Evolutionary conservation across 2,113 vertebrate species (phyloP), one percentile per base, ranked within the genome.

Genomic region (Coryphaenoides rupestris): DNA sequence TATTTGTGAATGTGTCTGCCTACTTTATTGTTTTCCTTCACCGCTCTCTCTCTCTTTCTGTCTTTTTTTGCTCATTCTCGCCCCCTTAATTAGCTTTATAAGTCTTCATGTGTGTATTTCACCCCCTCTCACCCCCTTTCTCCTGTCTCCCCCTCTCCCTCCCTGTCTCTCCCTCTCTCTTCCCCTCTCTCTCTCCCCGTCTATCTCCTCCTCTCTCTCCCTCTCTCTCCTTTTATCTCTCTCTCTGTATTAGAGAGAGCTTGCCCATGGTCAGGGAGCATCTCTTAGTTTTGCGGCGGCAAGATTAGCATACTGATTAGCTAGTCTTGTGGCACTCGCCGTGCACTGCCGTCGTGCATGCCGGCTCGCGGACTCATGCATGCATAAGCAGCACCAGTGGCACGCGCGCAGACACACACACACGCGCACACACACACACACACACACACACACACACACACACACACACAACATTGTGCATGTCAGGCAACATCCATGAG

Each of bases 261-360:
- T 21, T 58, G 59, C 74, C 72, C 68, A 28, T 67, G 23, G 72
- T 46, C 45, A 21, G 15, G 67, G 54, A 58, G 60, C 72, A 70
- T 65, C 77, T 68, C 69, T 85, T 17, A 63, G 72, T 75, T 56
- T 61, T 67, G 78, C 69, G 46, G 0, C 72, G 63, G 66, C 79
- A 55, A 84, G 81, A 86, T 88, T 81, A 79, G 80, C 84, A 86
- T 86, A 79, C 80, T 81, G 85, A 87, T 87, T 86, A 88, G 79
- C 77, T 46, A 66, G 64, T 71, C 70, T 62, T 33, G 63, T 65
- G 66, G 65, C 72, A 78, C 68, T 65, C 55, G 78, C 65, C 22
- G 64, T 13, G 5, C 21, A 68, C 64, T 73, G 66, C 62, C 66
- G 73, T 47, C 9, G 16, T 68, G 71, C 74, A 70, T 79, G 59